phyloP scores from a whole-genome alignment of 2,797 vertebrate species.

The Scleropages formosus region DNA sequence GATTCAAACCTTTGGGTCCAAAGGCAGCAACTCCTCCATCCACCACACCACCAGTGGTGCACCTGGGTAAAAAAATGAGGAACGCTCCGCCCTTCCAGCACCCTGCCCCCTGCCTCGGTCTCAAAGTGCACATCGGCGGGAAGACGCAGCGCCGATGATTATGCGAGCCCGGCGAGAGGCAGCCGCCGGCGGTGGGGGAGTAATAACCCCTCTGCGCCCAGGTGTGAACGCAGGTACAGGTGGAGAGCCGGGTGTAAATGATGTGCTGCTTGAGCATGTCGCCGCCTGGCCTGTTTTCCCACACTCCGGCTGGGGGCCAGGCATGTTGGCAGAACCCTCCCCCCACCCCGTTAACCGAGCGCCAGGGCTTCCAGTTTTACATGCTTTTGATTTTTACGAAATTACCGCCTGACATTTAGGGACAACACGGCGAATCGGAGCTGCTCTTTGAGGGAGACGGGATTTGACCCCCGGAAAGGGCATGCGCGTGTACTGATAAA shows the following conservation, averaged over 20 bases:
- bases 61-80: too few relatives aligned
- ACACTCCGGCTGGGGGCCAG: slow-evolving; percentile 9
- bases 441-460: neutral
- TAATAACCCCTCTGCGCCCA: slow-evolving; percentile 20
- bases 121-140: neutral
- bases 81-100: too few relatives aligned
- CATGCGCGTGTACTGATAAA: neutral
- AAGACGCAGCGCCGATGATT: neutral
- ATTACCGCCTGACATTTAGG: slow-evolving; percentile 14
- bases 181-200: slow-evolving; percentile 19
- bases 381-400: slow-evolving; percentile 1
- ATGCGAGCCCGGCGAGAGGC: slow-evolving; percentile 16
- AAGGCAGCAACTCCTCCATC: too few relatives aligned
- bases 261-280: slow-evolving; percentile 19
- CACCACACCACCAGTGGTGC: too few relatives aligned
- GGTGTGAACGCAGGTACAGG: slow-evolving; percentile 38
- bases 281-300: slow-evolving; percentile 33
- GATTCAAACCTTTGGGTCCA: too few relatives aligned
- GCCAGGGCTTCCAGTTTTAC: neutral
- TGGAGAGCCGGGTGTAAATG: slow-evolving; percentile 42
- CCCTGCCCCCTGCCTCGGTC: neutral
- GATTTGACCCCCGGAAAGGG: neutral
- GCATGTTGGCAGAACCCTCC: neutral
- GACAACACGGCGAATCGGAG: neutral
- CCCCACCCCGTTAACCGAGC: slow-evolving; percentile 7